phyloP scores from a whole-genome alignment of 1,140 invertebrate genomes.

The Lysiphlebus fabarum region DNA sequence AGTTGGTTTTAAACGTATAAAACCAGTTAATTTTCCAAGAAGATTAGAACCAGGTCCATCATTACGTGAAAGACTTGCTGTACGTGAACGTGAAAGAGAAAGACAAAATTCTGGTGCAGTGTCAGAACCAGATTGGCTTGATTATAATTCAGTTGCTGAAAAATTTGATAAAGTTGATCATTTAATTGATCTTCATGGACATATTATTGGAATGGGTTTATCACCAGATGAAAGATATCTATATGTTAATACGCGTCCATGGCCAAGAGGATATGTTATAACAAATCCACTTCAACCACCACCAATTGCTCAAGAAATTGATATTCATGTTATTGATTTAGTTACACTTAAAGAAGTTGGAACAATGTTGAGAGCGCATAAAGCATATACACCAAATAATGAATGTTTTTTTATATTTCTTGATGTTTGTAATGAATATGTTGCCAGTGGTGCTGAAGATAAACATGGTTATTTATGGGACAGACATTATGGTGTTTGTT shows the following conservation, averaged over 20 bases:
- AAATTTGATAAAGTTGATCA: slow-evolving; percentile 79
- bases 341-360: slow-evolving; percentile 75
- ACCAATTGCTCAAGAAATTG: slow-evolving; percentile 87
- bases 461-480: slow-evolving; percentile 85
- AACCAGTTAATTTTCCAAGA: slow-evolving; percentile 69
- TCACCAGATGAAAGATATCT: slow-evolving; percentile 85
- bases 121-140: slow-evolving; percentile 66
- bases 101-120: slow-evolving; percentile 49
- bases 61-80: slow-evolving; percentile 65
- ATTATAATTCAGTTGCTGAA: slow-evolving; percentile 68
- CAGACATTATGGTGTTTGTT: slow-evolving; percentile 76
- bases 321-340: slow-evolving; percentile 86
- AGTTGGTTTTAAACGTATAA: slow-evolving; percentile 81
- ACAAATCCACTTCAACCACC: slow-evolving; percentile 78
- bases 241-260: slow-evolving; percentile 83
- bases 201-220: slow-evolving; percentile 85
- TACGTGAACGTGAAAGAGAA: slow-evolving; percentile 57
- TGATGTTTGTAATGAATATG: slow-evolving; percentile 81
- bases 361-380: slow-evolving; percentile 79
- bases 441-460: slow-evolving; percentile 86
- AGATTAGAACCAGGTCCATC: slow-evolving; percentile 67
- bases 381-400: slow-evolving; percentile 82
- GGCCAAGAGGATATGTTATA: slow-evolving; percentile 78
- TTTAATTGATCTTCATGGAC: slow-evolving; percentile 82
- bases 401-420: slow-evolving; percentile 90